These are phyloP conservation scores for Clivina fossor DNA, from an alignment of 2,888 invertebrate genomes.

Conservation along the genomic window DNA sequence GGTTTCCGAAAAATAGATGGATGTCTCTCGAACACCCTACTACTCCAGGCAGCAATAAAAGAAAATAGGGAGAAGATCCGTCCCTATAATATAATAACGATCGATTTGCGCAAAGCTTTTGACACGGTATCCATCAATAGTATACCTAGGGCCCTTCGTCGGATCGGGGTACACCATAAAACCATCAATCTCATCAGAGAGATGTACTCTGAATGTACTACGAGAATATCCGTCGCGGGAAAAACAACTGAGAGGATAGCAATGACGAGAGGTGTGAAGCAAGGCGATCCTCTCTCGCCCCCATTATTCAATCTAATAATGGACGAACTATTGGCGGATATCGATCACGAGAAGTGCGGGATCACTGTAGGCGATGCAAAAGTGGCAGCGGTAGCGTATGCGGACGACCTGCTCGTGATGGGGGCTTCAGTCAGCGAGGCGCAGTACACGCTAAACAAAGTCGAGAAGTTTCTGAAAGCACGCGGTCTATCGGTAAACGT, in stretches of 20 bases:
- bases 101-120: constrained; percentile 11
- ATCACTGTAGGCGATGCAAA: neutral
- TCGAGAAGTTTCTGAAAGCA: neutral
- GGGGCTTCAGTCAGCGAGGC: neutral
- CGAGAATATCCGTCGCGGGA: neutral
- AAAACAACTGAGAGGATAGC: neutral
- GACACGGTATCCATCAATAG: neutral
- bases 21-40: constrained; percentile 2
- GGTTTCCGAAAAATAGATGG: constrained; percentile 7
- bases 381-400: constrained; percentile 1
- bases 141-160: neutral
- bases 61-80: neutral
- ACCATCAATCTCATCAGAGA: neutral
- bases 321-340: neutral
- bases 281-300: constrained; percentile 16
- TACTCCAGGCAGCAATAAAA: constrained; percentile 4
- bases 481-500: neutral
- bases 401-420: constrained; percentile 6
- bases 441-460: neutral
- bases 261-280: constrained; percentile 8
- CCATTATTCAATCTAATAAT: constrained; percentile 3
- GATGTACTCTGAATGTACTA: neutral
- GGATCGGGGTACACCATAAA: neutral
- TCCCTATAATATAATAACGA: constrained; percentile 4
- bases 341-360: neutral